Percentiles rank a stretch among this genome's conserved stretches.
These are phyloP conservation scores for Malacoctenus gilli DNA, from an alignment of 2,797 vertebrate genomes.

Conservation along the genomic window DNA sequence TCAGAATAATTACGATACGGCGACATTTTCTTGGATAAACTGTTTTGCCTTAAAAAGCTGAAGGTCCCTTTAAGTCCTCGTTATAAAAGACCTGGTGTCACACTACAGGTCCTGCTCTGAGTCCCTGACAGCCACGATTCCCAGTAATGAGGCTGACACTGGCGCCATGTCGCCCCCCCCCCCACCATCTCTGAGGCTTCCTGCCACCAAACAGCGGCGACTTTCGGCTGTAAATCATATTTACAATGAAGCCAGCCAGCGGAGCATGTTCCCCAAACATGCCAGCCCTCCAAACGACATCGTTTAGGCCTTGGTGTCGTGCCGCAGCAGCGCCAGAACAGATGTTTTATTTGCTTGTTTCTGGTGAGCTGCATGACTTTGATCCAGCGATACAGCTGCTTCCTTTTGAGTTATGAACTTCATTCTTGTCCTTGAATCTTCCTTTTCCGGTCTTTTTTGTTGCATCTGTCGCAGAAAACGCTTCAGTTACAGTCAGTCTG, in stretches of 20 bases:
- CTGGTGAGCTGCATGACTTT: constrained; percentile 26
- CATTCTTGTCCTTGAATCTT: no score
- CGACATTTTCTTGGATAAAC: constrained; percentile 46
- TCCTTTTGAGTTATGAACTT: constrained; percentile 25
- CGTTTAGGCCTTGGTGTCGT: no score
- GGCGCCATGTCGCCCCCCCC: constrained; percentile 75
- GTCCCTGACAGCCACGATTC: constrained; percentile 78
- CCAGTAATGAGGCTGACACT: constrained; percentile 82
- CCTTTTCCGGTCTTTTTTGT: no score
- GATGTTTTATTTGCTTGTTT: constrained; percentile 34
- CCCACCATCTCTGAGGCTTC: constrained; percentile 68
- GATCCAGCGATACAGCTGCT: constrained; percentile 8
- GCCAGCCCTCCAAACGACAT: constrained; percentile 37
- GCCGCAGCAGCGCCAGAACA: constrained; percentile 20
- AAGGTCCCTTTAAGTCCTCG: constrained; percentile 58
- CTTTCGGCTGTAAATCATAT: constrained; percentile 56
- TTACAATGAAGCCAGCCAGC: constrained; percentile 50
- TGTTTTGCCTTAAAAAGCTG: constrained; percentile 34
- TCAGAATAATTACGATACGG: constrained; percentile 29
- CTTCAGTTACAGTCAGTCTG: no score
- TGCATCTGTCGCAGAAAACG: no score
- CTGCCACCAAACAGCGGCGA: constrained; percentile 58
- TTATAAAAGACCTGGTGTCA: constrained; percentile 55
- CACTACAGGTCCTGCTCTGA: constrained; percentile 72
- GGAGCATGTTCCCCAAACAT: constrained; percentile 14